A percentile compares a stretch with the other conserved stretches of the same genome.
These are phyloP conservation scores for Hestina assimilis DNA, from an alignment of 1,140 invertebrate species.

Conservation along the genomic window DNA sequence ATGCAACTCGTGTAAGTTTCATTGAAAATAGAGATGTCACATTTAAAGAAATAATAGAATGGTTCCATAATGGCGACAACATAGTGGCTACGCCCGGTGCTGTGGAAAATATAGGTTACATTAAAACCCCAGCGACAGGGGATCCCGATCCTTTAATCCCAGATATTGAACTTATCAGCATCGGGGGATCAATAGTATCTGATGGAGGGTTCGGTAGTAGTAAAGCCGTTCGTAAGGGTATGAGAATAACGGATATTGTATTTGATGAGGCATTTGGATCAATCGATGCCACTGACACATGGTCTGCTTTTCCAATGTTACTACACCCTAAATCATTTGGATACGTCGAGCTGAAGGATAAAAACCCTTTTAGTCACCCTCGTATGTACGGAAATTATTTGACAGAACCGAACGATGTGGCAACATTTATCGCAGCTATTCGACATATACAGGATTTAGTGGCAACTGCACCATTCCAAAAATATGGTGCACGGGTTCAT, in stretches of 20 bases:
- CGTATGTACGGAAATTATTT: constrained; percentile 83
- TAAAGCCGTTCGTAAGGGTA: constrained; percentile 77
- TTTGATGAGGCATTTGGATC: constrained; percentile 79
- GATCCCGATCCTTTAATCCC: constrained; percentile 78
- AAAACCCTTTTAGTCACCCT: constrained; percentile 82
- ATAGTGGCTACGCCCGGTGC: constrained; percentile 77
- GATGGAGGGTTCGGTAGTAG: constrained; percentile 79
- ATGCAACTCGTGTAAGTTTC: constrained; percentile 67
- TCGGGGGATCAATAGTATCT: constrained; percentile 78
- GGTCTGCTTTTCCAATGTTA: constrained; percentile 78
- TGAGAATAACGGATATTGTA: constrained; percentile 79
- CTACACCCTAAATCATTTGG: constrained; percentile 82
- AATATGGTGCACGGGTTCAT: constrained; percentile 70
- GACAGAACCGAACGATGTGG: constrained; percentile 73
- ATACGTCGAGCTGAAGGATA: constrained; percentile 77
- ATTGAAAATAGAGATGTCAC: constrained; percentile 46
- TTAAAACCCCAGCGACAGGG: constrained; percentile 80
- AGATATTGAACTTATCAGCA: constrained; percentile 82
- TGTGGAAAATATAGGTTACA: constrained; percentile 82
- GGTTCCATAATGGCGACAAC: constrained; percentile 72
- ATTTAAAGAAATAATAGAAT: constrained; percentile 40
- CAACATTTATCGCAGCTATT: constrained; percentile 74
- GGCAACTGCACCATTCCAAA: constrained; percentile 72
- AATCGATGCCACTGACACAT: constrained; percentile 69
- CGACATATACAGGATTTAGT: constrained; percentile 65